Evolutionary conservation across 2,113 vertebrate genomes (phyloP).

Genomic region (Alectura lathami): DNA sequence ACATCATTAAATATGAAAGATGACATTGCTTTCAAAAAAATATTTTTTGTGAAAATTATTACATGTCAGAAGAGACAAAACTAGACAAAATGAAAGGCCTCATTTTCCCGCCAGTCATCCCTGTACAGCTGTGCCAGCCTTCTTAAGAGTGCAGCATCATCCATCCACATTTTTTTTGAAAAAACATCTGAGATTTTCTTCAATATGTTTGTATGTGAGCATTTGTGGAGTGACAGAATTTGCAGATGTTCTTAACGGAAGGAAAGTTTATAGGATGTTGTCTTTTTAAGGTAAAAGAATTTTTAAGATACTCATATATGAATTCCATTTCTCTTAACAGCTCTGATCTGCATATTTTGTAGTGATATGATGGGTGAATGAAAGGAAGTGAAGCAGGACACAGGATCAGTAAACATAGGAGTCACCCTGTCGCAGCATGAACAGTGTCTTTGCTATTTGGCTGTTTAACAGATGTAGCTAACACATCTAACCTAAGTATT

Average conservation of each 20-base stretch:
- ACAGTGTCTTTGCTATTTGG: not conserved
- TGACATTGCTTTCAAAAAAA: conserved; percentile 40
- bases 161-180: not conserved
- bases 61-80: conserved; percentile 14
- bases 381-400: not conserved
- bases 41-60: conserved; percentile 45
- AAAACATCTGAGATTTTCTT: not conserved
- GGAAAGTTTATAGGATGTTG: not conserved
- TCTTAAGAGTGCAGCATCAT: not conserved
- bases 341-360: not conserved
- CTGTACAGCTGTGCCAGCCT: not conserved
- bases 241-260: not conserved
- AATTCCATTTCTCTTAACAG: not conserved
- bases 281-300: not conserved
- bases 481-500: not conserved
- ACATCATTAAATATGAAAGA: conserved; percentile 19
- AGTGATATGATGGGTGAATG: fast-evolving
- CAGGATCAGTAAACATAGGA: not conserved
- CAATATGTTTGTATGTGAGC: fast-evolving
- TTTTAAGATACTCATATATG: not conserved
- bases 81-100: not conserved
- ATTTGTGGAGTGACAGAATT: not conserved
- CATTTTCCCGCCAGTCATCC: conserved; percentile 41
- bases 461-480: not conserved
- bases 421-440: fast-evolving